Conservation (phyloP, 2,113 vertebrate species). For the Nesospiza acunhae region DNA sequence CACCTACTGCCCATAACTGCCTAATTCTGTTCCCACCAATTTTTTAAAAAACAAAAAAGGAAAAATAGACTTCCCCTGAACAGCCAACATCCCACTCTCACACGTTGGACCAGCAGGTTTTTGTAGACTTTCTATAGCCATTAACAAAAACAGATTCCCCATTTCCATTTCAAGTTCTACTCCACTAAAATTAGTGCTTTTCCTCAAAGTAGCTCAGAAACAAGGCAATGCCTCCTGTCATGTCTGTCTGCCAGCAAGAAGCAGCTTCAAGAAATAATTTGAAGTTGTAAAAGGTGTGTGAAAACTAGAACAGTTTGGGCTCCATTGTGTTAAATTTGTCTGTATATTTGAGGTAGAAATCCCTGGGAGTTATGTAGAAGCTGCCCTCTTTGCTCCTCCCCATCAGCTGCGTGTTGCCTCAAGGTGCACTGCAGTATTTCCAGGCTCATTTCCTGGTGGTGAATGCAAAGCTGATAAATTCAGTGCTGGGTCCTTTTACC, state of each 20-base stretch:
- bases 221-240: fast-evolving
- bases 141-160: not conserved
- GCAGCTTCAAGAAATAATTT: not conserved
- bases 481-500: not conserved
- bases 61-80: not conserved
- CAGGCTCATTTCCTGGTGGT: not conserved
- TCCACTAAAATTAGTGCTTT: not conserved
- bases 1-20: not conserved
- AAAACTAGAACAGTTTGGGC: not conserved
- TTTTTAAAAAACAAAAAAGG: not conserved
- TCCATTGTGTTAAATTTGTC: not conserved
- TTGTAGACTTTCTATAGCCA: not conserved
- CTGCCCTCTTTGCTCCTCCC: not conserved
- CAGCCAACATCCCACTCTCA: not conserved
- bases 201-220: not conserved
- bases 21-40: not conserved
- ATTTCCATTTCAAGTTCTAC: not conserved
- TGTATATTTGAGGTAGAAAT: not conserved
- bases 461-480: not conserved
- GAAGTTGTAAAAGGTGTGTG: not conserved
- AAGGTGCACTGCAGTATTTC: fast-evolving
- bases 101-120: not conserved
- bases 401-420: not conserved
- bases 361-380: not conserved
- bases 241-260: not conserved